These are phyloP conservation scores for Hylomyscus alleni DNA, from an alignment of 2,797 vertebrate genomes.

Conservation along the genomic window DNA sequence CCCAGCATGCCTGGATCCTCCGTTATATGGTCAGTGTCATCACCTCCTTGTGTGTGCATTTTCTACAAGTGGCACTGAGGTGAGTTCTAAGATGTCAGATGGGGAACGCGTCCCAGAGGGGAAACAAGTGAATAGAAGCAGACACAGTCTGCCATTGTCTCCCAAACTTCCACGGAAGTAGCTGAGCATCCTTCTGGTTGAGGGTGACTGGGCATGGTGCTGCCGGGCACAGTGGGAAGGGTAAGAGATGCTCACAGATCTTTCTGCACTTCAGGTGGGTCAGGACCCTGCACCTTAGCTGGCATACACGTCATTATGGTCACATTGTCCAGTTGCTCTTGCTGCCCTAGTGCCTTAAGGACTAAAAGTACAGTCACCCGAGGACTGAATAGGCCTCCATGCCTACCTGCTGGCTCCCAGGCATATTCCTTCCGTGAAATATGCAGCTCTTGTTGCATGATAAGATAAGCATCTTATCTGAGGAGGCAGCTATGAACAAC, in stretches of 20 bases:
- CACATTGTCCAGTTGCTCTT: neutral
- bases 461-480: constrained; percentile 45
- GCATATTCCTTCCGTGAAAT: constrained; percentile 23
- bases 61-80: neutral
- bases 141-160: neutral
- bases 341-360: neutral
- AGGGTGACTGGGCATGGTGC: neutral
- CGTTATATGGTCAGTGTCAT: too few species aligned
- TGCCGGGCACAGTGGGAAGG: neutral
- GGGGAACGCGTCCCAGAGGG: neutral
- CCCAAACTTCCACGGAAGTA: neutral
- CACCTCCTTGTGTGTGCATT: neutral
- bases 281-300: neutral
- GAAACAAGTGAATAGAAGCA: neutral
- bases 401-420: constrained; percentile 37
- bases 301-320: neutral
- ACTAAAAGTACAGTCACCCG: neutral
- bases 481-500: neutral
- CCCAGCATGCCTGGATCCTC: neutral
- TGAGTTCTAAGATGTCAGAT: neutral
- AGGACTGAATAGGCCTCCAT: neutral
- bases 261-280: fast-evolving
- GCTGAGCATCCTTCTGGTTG: neutral
- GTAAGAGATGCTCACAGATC: neutral
- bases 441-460: neutral